Evolutionary conservation across 2,113 vertebrate species (phyloP), one percentile per base, ranked within the genome.

Genomic region (Seriola dumerili): DNA sequence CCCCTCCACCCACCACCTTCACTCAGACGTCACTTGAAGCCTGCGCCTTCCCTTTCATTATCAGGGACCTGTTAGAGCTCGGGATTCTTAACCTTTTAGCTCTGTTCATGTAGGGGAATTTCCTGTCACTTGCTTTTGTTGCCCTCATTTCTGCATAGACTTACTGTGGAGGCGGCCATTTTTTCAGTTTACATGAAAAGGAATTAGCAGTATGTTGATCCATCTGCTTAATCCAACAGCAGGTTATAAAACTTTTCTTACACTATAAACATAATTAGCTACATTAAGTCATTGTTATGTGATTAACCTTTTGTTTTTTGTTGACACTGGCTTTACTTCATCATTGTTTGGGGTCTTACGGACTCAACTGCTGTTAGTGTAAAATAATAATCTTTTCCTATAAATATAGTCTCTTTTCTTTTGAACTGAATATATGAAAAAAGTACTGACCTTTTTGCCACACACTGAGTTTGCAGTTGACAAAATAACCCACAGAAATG

Each of bases 1-100:
- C 77, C 86, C 90, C 77, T 82, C 91, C 91, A 89, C 91, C 83
- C 92, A 88, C 92, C 87, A 77, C 89, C 86, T 88, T 90, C 88
- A 88, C 85, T 89, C 88, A 86, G 65, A 84, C 78, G 57, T 85
- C 89, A 86, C 91, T 80, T 34, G 78, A 71, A 80, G 80, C 89
- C 81, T 40, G 46, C 19, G 62, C 77, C 68, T 86, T 88, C 87
- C 78, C 87, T 89, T 86, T 89, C 84, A 91, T 91, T 91, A 92
- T 76, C 82, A 76, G 64, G 57, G 89, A 92, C 85, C 90, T 84
- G 89, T 90, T 84, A 79, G 71, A 84, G 79, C 62, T 46, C 11
- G 3, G 74, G 64, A 84, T 80, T 72, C 59, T 82, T 79, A 87
- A 90, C 86, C 88, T 85, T 84, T 81, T 52, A 64, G 73, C 85